These are phyloP conservation scores for Lasiurus cinereus DNA, from an alignment of 2,113 vertebrate species.

Conservation along the genomic window DNA sequence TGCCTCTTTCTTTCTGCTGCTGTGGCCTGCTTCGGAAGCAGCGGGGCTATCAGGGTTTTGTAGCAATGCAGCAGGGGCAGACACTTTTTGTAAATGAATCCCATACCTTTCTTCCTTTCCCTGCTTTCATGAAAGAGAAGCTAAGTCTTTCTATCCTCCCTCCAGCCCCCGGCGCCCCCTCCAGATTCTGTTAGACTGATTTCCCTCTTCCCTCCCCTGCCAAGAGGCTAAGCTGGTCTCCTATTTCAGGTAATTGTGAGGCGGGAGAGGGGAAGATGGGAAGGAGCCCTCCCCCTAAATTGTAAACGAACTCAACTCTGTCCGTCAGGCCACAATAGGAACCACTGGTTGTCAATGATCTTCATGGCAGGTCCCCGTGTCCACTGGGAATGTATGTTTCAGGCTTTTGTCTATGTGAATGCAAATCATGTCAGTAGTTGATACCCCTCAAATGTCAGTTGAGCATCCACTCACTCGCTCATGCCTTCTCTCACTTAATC, in stretches of 20 bases:
- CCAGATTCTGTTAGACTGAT: neutral
- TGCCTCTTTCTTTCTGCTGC: slow-evolving; percentile 3
- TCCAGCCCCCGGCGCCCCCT: neutral
- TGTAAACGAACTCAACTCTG: neutral
- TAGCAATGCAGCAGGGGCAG: neutral
- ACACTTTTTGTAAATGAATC: slow-evolving; percentile 41
- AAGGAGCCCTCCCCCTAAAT: neutral
- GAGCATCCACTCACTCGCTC: neutral
- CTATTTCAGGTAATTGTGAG: slow-evolving; percentile 28
- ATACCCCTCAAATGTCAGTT: neutral
- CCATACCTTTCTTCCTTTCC: neutral
- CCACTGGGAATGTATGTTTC: neutral
- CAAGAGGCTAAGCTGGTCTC: slow-evolving; percentile 30
- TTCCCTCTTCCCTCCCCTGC: slow-evolving; percentile 32
- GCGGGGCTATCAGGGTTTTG: neutral
- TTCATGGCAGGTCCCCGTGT: neutral
- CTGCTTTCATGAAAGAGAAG: slow-evolving; percentile 17
- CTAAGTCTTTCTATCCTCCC: neutral
- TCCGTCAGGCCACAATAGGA: neutral
- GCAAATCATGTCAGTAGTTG: neutral
- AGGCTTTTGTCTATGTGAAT: neutral
- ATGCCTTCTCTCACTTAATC: neutral
- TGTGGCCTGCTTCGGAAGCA: slow-evolving; percentile 47
- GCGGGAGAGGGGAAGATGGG: neutral
- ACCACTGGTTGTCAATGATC: neutral